Percentiles rank a stretch among this genome's conserved stretches.
Conservation (phyloP, 1,140 invertebrate genomes). For the Drosophila dunni region DNA sequence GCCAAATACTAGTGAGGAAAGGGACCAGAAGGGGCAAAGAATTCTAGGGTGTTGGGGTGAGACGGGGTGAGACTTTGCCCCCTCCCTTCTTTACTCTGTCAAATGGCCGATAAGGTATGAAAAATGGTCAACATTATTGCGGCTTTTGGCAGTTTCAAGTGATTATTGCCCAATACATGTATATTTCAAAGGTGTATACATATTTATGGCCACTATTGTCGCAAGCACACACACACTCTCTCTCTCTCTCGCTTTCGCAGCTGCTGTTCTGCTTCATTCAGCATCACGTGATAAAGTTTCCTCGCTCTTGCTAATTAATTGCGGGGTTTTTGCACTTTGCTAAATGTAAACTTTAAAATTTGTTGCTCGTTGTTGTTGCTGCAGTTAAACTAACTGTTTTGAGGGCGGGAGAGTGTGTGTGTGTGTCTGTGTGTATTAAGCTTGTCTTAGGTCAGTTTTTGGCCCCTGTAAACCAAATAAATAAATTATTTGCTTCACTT, state of each 20-base stretch:
- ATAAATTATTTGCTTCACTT: conserved; percentile 54
- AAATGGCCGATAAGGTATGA: conserved; percentile 41
- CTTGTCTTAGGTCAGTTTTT: conserved; percentile 72
- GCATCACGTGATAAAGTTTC: conserved; percentile 80
- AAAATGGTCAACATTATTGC: conserved; percentile 56
- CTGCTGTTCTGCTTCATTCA: conserved; percentile 25
- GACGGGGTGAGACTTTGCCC: not conserved
- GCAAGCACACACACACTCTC: conserved; percentile 4
- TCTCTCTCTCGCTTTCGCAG: not conserved
- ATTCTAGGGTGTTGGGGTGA: not conserved
- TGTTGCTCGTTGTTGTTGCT: conserved; percentile 9
- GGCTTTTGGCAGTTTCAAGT: conserved; percentile 74
- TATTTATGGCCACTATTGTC: conserved; percentile 29
- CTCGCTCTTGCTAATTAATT: conserved; percentile 68
- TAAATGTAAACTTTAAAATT: conserved; percentile 50
- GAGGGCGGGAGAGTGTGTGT: not conserved
- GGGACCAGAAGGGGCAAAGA: not conserved
- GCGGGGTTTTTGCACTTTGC: conserved; percentile 78
- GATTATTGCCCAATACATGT: conserved; percentile 70
- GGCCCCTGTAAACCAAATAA: conserved; percentile 70
- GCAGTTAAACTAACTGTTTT: conserved; percentile 36
- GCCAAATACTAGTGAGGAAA: conserved; percentile 9
- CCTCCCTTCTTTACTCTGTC: not conserved
- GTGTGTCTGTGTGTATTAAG: conserved; percentile 5
- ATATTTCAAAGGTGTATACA: conserved; percentile 1